These are phyloP conservation scores for Sturnira hondurensis DNA, from an alignment of 2,113 vertebrate species.

Conservation along the genomic window DNA sequence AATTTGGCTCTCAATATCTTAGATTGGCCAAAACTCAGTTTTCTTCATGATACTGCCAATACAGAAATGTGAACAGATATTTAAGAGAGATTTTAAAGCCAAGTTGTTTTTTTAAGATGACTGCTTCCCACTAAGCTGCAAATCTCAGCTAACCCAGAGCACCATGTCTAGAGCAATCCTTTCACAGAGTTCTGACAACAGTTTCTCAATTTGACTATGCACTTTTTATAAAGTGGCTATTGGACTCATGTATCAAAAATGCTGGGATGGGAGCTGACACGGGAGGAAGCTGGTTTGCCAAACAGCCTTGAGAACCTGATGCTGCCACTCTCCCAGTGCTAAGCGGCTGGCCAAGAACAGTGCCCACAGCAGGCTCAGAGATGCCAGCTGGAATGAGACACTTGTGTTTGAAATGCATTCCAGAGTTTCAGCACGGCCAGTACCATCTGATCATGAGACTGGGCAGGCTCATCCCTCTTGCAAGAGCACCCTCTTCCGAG, in stretches of 20 bases:
- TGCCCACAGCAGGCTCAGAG: conserved; percentile 17
- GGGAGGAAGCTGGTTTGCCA: background rate
- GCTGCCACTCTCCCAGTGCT: conserved; percentile 33
- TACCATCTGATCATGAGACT: conserved; percentile 9
- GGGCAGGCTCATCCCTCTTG: conserved; percentile 7
- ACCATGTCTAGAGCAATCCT: background rate
- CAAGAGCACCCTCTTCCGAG: conserved; percentile 57
- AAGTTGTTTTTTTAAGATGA: background rate
- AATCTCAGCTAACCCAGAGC: conserved; percentile 16
- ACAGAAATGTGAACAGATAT: background rate
- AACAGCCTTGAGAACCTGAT: conserved; percentile 37
- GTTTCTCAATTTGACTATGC: background rate
- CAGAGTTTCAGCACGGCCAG: conserved; percentile 48
- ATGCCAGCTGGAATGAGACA: conserved; percentile 54
- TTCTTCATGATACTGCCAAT: conserved; percentile 13
- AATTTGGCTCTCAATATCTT: background rate
- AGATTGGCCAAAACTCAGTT: background rate
- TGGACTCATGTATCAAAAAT: background rate
- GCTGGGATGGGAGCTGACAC: background rate
- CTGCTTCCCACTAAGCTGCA: background rate
- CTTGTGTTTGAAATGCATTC: conserved; percentile 45
- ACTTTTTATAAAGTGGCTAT: background rate
- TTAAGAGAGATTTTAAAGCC: conserved; percentile 34
- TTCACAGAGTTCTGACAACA: background rate
- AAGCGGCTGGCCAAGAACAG: conserved; percentile 19